Percentiles rank a stretch among this genome's conserved stretches.
Conservation (phyloP, 2,113 vertebrate species). For the Apus apus region DNA sequence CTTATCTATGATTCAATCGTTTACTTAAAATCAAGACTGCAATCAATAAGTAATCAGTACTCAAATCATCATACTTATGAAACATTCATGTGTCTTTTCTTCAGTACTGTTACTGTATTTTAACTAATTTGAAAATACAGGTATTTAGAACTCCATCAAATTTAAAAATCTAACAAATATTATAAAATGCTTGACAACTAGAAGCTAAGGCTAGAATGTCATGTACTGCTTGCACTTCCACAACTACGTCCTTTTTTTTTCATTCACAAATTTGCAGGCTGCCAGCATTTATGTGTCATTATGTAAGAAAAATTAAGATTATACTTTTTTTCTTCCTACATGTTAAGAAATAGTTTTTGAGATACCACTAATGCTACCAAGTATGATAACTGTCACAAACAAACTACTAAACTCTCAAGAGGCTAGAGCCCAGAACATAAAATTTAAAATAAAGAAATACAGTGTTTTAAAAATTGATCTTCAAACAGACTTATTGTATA, state of each 20-base stretch:
- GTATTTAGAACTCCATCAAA: background rate
- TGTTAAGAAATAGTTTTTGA: background rate
- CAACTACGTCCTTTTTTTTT: background rate
- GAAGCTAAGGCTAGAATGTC: background rate
- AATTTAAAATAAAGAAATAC: background rate
- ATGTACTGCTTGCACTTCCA: background rate
- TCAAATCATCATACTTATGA: background rate
- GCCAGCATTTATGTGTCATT: background rate
- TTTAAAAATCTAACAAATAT: background rate
- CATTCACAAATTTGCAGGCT: background rate
- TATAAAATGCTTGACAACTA: background rate
- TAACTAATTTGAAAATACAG: background rate
- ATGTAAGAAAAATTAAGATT: background rate
- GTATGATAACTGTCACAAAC: background rate
- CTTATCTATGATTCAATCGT: background rate
- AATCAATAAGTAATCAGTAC: background rate
- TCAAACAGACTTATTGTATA: background rate
- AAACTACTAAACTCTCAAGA: background rate
- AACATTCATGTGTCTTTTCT: background rate
- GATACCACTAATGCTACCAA: background rate
- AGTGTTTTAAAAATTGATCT: background rate
- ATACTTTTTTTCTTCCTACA: background rate
- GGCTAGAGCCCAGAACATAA: background rate
- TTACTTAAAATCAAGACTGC: background rate
- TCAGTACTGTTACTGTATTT: background rate